Base-by-base conservation (phyloP, 2,888 invertebrate species). In the Palloptera scutellata region DNA sequence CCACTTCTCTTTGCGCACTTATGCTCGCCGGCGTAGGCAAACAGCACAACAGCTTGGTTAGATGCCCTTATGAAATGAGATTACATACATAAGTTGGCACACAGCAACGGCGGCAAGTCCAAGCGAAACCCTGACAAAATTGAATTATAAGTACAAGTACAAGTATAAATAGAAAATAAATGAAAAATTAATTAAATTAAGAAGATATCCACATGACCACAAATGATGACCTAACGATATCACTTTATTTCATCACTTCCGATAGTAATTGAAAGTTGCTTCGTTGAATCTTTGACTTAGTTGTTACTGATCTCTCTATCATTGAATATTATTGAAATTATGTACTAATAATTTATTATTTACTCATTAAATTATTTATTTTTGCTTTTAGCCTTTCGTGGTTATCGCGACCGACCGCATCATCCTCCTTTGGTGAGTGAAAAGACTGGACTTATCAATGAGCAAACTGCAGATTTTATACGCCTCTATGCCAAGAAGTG, bases 401-500 rank as follows among this genome's bases (percentile, higher is more conserved):
- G 92, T 12, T 91, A 90, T 81, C 87, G 88, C 67, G 90, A 88
- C 60, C 88, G 92, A 54, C 90, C 90, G 79, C 89, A 90, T 61
- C 88, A 89, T 72, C 88, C 87, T 0, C 89, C 91, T 1, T 80
- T 89, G 61, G 86, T 90, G 71, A 89, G 87, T 80, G 87, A 88
- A 75, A 86, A 87, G 59, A 88, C 88, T 65, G 91, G 89, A 1
- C 87, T 90, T 75, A 86, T 93, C 76, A 90, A 91, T 77, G 89
- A 89, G 78, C 88, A 89, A 72, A 92, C 92, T 41, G 90, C 90
- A n/a, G 87, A 88, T 30, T 91, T 94, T 78, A 89, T 96, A 67
- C 88, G 88, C 75, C 89, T 90, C 75, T 94, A 89, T 80, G 91
- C 90, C 73, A 89, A 90, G 82, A 93, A 91, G 84, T 96, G 96